phyloP scores from a whole-genome alignment of 2,888 invertebrate genomes.

The Xestobium rufovillosum region DNA sequence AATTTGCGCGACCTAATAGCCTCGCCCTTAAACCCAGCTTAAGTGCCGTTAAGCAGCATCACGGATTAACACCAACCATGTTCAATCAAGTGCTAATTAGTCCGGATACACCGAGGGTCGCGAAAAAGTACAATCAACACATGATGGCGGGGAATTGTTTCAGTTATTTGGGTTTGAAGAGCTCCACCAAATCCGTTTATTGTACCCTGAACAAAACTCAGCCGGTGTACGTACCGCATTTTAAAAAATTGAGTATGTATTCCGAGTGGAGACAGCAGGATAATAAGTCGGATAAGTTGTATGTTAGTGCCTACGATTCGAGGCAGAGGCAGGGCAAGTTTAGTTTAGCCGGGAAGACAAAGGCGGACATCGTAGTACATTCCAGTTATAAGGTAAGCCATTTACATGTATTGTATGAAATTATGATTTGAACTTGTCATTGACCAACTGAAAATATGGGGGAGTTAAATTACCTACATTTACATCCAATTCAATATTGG shows the following conservation, averaged over 20 bases:
- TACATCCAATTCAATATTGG: too few relatives aligned
- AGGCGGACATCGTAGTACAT: constrained; percentile 38
- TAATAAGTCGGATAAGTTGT: constrained; percentile 40
- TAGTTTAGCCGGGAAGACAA: constrained; percentile 51
- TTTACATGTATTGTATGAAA: constrained; percentile 4
- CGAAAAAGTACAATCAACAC: constrained; percentile 82
- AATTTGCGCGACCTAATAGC: constrained; percentile 75
- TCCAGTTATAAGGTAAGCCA: constrained; percentile 42
- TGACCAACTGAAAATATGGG: constrained; percentile 8
- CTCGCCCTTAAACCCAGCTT: constrained; percentile 78
- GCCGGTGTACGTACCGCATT: constrained; percentile 87
- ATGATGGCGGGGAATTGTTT: constrained; percentile 88
- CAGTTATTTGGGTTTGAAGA: constrained; percentile 83
- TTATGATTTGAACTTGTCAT: too few relatives aligned
- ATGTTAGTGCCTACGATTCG: constrained; percentile 59
- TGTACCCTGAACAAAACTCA: constrained; percentile 91
- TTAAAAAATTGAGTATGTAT: constrained; percentile 91
- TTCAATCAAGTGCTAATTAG: constrained; percentile 79
- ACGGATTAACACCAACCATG: constrained; percentile 73
- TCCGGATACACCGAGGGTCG: constrained; percentile 85
- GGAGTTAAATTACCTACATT: too few relatives aligned
- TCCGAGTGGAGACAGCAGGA: constrained; percentile 71
- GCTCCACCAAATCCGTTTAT: constrained; percentile 84
- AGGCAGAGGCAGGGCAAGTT: constrained; percentile 60
- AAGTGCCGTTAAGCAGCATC: constrained; percentile 72